Conservation (phyloP, 92 coral and sea anemone genomes). For the Epizoanthus rinbou region DNA sequence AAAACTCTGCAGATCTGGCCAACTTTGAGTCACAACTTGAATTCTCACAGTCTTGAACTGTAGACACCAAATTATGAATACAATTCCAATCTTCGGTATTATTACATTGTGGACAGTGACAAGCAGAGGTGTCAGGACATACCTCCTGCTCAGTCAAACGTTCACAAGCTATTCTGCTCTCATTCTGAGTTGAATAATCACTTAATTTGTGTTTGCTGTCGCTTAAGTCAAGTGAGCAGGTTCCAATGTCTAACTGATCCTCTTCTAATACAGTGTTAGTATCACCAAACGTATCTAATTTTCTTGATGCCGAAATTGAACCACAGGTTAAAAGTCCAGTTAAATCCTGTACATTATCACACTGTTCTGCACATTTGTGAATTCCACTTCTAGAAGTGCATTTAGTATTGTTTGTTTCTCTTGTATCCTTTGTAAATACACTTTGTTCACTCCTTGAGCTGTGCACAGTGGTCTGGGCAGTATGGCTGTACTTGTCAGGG, state of each 20-base stretch:
- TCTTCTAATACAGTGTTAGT: constrained; percentile 2
- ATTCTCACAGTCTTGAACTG: background rate
- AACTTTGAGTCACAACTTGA: constrained; percentile 7
- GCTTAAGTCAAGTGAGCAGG: background rate
- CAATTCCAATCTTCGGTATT: background rate
- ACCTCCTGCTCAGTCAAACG: background rate
- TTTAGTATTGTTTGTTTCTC: background rate
- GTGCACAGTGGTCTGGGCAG: background rate
- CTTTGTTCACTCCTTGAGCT: background rate
- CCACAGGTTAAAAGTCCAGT: background rate
- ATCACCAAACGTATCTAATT: background rate
- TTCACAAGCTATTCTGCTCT: background rate
- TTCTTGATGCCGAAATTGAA: background rate
- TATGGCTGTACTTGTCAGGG: background rate
- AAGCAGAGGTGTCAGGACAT: background rate
- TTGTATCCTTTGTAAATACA: background rate
- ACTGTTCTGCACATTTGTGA: background rate
- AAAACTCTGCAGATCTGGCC: constrained; percentile 39
- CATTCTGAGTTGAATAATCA: background rate
- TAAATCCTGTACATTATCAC: background rate
- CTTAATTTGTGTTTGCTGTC: background rate
- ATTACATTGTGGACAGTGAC: background rate
- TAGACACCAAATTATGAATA: constrained; percentile 3
- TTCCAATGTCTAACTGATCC: background rate
- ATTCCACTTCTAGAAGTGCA: background rate